phyloP scores from a whole-genome alignment of 2,888 invertebrate species.

The Aromia moschata region DNA sequence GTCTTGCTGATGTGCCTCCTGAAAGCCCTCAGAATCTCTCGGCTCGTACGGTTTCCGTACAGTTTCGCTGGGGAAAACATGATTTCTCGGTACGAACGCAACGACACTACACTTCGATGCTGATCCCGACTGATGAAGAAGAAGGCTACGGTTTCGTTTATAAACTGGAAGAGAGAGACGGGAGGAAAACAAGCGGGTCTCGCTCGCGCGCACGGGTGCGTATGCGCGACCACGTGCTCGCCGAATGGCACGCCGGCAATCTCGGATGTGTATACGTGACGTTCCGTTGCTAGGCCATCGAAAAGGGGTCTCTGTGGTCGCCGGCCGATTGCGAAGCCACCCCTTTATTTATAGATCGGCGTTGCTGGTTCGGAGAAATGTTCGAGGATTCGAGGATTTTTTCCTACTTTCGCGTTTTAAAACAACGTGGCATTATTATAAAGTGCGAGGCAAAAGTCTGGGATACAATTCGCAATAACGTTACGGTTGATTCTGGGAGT shows the following conservation, averaged over 20 bases:
- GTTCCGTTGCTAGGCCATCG: slow-evolving; percentile 16
- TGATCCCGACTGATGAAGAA: slow-evolving; percentile 32
- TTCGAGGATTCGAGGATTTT: too few species aligned
- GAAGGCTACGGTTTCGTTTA: slow-evolving; percentile 43
- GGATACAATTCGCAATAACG: too few species aligned
- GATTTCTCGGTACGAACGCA: too few species aligned
- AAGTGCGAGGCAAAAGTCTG: too few species aligned
- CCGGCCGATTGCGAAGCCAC: slow-evolving; percentile 18
- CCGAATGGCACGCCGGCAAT: slow-evolving; percentile 7
- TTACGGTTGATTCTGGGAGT: too few species aligned
- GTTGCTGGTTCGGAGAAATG: too few species aligned
- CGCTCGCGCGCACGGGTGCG: slow-evolving; percentile 16
- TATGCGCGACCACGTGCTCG: slow-evolving; percentile 9
- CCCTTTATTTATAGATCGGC: slow-evolving; percentile 23
- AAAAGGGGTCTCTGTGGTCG: slow-evolving; percentile 6
- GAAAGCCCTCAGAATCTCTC: slow-evolving; percentile 52
- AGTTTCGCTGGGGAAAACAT: slow-evolving; percentile 46
- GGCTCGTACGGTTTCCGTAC: slow-evolving; percentile 49
- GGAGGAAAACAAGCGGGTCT: slow-evolving; percentile 54
- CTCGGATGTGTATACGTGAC: slow-evolving; percentile 16
- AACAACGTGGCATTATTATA: too few species aligned
- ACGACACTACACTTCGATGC: too few species aligned
- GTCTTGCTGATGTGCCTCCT: slow-evolving; percentile 68
- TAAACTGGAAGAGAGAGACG: slow-evolving; percentile 54
- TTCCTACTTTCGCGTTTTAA: too few species aligned